Conservation (phyloP, 2,797 vertebrate genomes). For the Melanotaenia trifasciata region DNA sequence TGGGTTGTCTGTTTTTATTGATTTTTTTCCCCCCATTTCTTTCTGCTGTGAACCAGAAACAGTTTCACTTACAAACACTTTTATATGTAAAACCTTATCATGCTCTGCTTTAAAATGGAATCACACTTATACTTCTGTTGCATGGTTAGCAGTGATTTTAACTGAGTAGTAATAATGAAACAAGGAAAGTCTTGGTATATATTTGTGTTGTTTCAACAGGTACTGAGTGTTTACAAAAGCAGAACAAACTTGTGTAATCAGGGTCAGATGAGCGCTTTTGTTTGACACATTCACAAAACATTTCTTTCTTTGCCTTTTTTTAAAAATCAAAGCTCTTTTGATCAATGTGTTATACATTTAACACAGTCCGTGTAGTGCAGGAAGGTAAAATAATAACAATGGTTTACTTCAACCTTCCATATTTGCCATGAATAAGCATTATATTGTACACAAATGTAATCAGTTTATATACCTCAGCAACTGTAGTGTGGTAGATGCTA, state of each 20-base stretch:
- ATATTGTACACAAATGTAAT: background rate
- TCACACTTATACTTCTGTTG: conserved; percentile 19
- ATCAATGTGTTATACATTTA: background rate
- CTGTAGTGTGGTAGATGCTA: background rate
- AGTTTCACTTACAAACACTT: too few relatives aligned
- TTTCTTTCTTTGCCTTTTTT: background rate
- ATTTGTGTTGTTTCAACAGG: conserved; percentile 42
- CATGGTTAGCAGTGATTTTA: conserved; percentile 4
- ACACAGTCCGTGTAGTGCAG: background rate
- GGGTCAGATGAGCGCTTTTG: conserved; percentile 48
- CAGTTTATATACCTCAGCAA: background rate
- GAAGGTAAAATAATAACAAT: too few relatives aligned
- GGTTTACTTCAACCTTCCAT: too few relatives aligned
- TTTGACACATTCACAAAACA: conserved; percentile 15
- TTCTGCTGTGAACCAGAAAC: too few relatives aligned
- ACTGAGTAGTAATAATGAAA: conserved; percentile 35
- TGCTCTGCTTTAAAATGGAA: background rate
- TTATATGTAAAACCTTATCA: too few relatives aligned
- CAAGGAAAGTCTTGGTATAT: conserved; percentile 38
- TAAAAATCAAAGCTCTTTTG: background rate
- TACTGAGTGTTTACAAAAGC: conserved; percentile 45
- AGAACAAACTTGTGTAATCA: conserved; percentile 65
- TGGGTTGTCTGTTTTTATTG: background rate
- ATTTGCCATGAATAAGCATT: too few relatives aligned
- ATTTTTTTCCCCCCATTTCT: too few relatives aligned